phyloP scores from a whole-genome alignment of 2,888 invertebrate genomes.

The Cryptops parisi region DNA sequence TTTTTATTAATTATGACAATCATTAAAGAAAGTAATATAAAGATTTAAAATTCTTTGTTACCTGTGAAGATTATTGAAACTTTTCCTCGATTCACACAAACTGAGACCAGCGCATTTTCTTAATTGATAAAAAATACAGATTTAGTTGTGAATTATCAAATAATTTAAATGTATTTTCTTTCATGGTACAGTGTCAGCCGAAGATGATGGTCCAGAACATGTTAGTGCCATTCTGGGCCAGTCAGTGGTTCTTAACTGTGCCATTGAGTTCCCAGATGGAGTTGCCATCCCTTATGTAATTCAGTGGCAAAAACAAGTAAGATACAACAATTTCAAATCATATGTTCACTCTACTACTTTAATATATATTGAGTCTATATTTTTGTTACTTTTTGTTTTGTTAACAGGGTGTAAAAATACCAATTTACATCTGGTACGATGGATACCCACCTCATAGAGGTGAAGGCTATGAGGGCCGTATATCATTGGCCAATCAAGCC shows the following conservation, averaged over 20 bases:
- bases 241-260: conserved; percentile 94
- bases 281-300: conserved; percentile 93
- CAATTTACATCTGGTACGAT: conserved; percentile 97
- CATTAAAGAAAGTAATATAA: too few relatives aligned
- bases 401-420: conserved; percentile 80
- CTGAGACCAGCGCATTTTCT: too few relatives aligned
- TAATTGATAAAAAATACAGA: too few relatives aligned
- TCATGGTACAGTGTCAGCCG: conserved; percentile 9
- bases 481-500: conserved; percentile 75
- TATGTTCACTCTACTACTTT: too few relatives aligned
- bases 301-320: conserved; percentile 99
- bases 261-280: conserved; percentile 91
- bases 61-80: too few relatives aligned
- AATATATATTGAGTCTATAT: too few relatives aligned
- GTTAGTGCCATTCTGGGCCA: conserved; percentile 95
- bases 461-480: conserved; percentile 82
- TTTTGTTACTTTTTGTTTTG: conserved; percentile 23
- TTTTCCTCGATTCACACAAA: too few relatives aligned
- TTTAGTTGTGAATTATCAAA: too few relatives aligned
- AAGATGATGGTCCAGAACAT: conserved; percentile 47
- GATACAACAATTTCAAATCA: conserved; percentile 29
- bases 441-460: conserved; percentile 94
- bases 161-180: too few relatives aligned
- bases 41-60: too few relatives aligned
- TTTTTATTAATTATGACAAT: too few relatives aligned